These are phyloP conservation scores for Drosophila mimetica DNA, from an alignment of 2,888 invertebrate species.

Conservation along the genomic window DNA sequence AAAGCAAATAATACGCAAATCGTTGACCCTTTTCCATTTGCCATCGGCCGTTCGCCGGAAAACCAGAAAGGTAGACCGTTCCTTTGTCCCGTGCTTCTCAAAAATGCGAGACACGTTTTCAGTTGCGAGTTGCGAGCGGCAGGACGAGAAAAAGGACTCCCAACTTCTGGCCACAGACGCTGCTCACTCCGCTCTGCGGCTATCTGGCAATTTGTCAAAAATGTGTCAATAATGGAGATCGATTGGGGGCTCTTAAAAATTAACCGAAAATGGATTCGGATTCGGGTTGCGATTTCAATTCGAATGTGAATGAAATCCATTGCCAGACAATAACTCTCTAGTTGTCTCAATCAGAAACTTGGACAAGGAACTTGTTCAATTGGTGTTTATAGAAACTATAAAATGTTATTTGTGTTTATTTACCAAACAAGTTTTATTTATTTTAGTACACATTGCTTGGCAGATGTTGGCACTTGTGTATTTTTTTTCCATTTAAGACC, in stretches of 20 bases:
- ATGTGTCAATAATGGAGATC: constrained; percentile 79
- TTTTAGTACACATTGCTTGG: not conserved
- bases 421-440: constrained; percentile 9
- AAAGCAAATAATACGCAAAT: constrained; percentile 69
- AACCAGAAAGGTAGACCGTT: constrained; percentile 60
- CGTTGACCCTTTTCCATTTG: constrained; percentile 65
- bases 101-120: constrained; percentile 68
- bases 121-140: constrained; percentile 49
- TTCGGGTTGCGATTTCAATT: constrained; percentile 31
- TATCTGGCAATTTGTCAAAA: constrained; percentile 76
- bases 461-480: not conserved
- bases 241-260: constrained; percentile 67
- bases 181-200: constrained; percentile 50
- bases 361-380: constrained; percentile 7
- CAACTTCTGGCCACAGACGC: constrained; percentile 44
- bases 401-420: constrained; percentile 9
- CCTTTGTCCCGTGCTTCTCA: constrained; percentile 49
- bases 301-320: constrained; percentile 28
- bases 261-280: constrained; percentile 57
- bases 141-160: constrained; percentile 44
- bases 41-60: constrained; percentile 23
- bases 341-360: constrained; percentile 28
- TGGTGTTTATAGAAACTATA: constrained; percentile 12
- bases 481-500: not conserved
- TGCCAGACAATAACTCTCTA: constrained; percentile 16